phyloP scores from a whole-genome alignment of 1,140 invertebrate species.

The Cryptotermes secundus region DNA sequence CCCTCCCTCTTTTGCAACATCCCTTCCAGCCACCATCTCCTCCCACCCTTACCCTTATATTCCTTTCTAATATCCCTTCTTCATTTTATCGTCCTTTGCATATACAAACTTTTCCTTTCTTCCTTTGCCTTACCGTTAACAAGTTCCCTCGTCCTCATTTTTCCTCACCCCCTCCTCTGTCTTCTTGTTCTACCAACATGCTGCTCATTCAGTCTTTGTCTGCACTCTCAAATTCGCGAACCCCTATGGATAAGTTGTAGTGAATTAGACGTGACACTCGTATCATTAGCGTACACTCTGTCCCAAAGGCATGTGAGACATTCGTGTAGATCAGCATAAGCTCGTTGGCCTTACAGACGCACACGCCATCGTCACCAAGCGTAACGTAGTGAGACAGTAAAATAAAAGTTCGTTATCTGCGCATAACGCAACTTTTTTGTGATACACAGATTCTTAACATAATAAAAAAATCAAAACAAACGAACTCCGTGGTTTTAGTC shows the following conservation, averaged over 20 bases:
- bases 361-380: too few relatives aligned
- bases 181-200: not conserved
- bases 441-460: too few relatives aligned
- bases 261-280: not conserved
- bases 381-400: too few relatives aligned
- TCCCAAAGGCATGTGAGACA: too few relatives aligned
- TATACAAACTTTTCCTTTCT: not conserved
- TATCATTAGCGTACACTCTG: not conserved
- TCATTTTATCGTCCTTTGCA: not conserved
- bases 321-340: too few relatives aligned
- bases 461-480: too few relatives aligned
- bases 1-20: not conserved
- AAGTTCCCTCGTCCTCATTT: not conserved
- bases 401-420: too few relatives aligned
- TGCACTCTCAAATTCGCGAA: not conserved
- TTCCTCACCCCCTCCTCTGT: not conserved
- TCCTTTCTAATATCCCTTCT: slow-evolving; percentile 4
- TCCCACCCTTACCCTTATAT: not conserved
- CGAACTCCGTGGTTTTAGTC: too few relatives aligned
- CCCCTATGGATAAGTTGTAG: not conserved
- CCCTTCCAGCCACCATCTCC: not conserved
- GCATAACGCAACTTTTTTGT: too few relatives aligned
- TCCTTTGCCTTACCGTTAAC: not conserved
- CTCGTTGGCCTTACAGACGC: too few relatives aligned
- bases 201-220: not conserved